A percentile compares a stretch with the other conserved stretches of the same genome.
Evolutionary conservation across 2,888 invertebrate genomes (phyloP).

Genomic region (Diaphora mendica): DNA sequence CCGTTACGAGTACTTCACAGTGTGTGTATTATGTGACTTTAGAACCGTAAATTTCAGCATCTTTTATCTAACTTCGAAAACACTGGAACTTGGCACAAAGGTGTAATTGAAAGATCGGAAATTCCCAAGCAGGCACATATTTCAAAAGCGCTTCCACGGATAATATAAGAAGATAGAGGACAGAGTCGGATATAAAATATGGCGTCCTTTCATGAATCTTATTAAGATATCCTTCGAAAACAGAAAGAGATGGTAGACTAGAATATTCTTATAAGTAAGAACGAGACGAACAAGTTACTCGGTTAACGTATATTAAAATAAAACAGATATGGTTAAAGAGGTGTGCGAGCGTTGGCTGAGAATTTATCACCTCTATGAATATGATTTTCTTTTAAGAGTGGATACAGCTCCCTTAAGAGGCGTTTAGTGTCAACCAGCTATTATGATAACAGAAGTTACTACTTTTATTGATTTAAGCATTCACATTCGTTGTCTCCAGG

Average conservation of each 20-base stretch:
- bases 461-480: constrained; percentile 32
- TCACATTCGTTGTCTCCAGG: constrained; percentile 10
- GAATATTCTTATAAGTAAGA: constrained; percentile 42
- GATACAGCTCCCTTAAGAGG: constrained; percentile 75
- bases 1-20: too few species aligned
- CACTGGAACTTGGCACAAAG: constrained; percentile 73
- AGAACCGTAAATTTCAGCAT: constrained; percentile 41
- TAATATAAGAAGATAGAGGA: constrained; percentile 87
- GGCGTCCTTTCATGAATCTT: constrained; percentile 94
- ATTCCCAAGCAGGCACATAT: constrained; percentile 85
- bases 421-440: constrained; percentile 70
- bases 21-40: not conserved
- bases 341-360: constrained; percentile 70
- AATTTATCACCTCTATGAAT: constrained; percentile 85
- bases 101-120: constrained; percentile 86
- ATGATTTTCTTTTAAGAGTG: constrained; percentile 83
- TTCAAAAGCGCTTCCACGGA: constrained; percentile 82
- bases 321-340: constrained; percentile 84
- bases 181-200: constrained; percentile 92
- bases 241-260: constrained; percentile 71
- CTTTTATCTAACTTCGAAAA: constrained; percentile 65
- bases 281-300: constrained; percentile 59
- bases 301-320: constrained; percentile 86
- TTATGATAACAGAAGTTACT: constrained; percentile 54
- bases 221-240: constrained; percentile 92